Conservation (phyloP, 2,888 invertebrate species). For the Lasioglossum lativentre region DNA sequence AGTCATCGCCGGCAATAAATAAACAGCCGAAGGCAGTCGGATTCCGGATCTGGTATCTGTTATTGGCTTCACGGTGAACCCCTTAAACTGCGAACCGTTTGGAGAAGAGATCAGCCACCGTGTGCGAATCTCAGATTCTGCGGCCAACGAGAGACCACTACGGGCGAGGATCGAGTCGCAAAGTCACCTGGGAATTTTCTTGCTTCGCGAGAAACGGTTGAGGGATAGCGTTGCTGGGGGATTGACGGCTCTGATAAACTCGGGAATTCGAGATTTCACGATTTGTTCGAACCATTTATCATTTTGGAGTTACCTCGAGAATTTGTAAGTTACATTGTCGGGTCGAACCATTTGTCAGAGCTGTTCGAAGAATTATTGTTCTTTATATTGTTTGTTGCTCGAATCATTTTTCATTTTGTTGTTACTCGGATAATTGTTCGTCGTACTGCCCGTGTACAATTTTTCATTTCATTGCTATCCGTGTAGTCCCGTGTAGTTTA, state of each 20-base stretch:
- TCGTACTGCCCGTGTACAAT: neutral
- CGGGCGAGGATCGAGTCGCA: neutral
- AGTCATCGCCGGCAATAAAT: slow-evolving; percentile 11
- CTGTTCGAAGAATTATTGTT: neutral
- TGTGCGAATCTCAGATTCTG: slow-evolving; percentile 1
- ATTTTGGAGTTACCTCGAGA: neutral
- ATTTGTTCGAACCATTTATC: neutral
- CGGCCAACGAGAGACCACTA: neutral
- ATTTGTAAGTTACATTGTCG: neutral
- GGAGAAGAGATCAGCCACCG: neutral
- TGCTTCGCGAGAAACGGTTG: neutral
- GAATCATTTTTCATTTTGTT: neutral
- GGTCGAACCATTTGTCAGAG: neutral
- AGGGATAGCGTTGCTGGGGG: neutral
- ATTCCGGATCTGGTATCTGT: slow-evolving; percentile 5
- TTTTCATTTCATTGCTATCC: neutral
- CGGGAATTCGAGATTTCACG: neutral
- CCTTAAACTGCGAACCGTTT: slow-evolving; percentile 5
- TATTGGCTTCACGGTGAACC: slow-evolving; percentile 7
- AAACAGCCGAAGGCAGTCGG: neutral
- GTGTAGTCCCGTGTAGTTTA: neutral
- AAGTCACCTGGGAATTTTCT: neutral
- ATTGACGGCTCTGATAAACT: neutral
- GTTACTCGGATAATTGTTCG: neutral
- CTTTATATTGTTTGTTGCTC: neutral